Conservation (phyloP, 2,113 vertebrate species). For the Lanius ludovicianus region DNA sequence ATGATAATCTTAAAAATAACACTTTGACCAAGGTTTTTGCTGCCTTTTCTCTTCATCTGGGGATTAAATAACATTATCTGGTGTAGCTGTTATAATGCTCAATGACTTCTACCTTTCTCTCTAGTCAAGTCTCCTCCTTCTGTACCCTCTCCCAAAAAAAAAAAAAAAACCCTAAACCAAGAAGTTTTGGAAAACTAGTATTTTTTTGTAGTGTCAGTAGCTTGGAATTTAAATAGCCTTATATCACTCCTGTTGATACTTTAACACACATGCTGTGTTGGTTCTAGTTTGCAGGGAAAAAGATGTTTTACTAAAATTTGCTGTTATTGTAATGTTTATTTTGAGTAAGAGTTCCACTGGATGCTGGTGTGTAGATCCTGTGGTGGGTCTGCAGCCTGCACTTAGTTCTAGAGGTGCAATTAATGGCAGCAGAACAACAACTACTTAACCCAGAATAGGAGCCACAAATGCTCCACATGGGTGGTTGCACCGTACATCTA, state of each 20-base stretch:
- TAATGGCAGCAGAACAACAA: neutral
- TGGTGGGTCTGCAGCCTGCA: neutral
- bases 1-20: neutral
- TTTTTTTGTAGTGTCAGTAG: neutral
- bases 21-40: neutral
- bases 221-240: neutral
- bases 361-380: neutral
- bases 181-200: neutral
- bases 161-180: neutral
- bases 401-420: neutral
- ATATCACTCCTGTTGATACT: neutral
- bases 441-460: neutral
- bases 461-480: neutral
- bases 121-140: neutral
- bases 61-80: neutral
- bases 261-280: neutral
- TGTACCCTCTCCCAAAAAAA: neutral
- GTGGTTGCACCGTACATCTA: neutral
- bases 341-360: neutral
- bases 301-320: neutral
- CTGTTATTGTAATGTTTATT: neutral
- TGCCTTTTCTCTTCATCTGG: neutral
- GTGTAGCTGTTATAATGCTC: neutral
- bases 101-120: neutral
- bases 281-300: neutral